These are phyloP conservation scores for Agapornis canus DNA, from an alignment of 2,797 vertebrate species.

Conservation along the genomic window DNA sequence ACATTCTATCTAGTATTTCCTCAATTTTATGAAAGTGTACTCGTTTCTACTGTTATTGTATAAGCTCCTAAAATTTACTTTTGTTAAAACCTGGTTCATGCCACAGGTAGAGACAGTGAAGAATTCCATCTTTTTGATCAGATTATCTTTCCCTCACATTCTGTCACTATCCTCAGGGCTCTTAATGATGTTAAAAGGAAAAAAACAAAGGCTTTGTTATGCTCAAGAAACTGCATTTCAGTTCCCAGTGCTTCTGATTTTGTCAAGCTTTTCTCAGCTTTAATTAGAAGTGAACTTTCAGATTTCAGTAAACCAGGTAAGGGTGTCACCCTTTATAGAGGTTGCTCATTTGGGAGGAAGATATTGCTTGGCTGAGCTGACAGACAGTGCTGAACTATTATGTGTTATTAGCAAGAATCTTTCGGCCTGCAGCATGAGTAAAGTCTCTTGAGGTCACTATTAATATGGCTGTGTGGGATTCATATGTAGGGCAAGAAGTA, in stretches of 20 bases:
- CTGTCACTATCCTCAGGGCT: slow-evolving; percentile 3
- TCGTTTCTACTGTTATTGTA: not conserved
- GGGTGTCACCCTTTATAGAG: not conserved
- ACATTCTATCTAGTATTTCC: not conserved
- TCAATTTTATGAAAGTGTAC: not conserved
- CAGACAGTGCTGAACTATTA: not conserved
- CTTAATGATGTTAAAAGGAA: slow-evolving; percentile 30
- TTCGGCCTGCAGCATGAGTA: not conserved
- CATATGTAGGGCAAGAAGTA: not conserved
- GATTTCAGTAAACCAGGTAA: slow-evolving; percentile 10
- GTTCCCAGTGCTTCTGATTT: not conserved
- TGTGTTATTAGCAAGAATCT: not conserved
- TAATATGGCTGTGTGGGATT: not conserved
- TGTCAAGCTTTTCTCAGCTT: slow-evolving; percentile 21
- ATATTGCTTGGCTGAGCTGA: not conserved
- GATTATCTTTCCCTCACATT: slow-evolving; percentile 2
- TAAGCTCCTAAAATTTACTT: not conserved
- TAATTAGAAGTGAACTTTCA: slow-evolving; percentile 34
- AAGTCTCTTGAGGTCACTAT: not conserved
- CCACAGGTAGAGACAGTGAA: not conserved
- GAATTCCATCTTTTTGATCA: slow-evolving; percentile 6
- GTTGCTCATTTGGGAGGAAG: not conserved
- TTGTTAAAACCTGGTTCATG: not conserved
- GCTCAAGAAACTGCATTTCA: not conserved
- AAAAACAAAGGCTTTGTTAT: slow-evolving; percentile 4